Percentiles rank a stretch among this genome's conserved stretches.
Evolutionary conservation across 1,140 invertebrate species (phyloP).

Genomic region (Micrasema minimum): DNA sequence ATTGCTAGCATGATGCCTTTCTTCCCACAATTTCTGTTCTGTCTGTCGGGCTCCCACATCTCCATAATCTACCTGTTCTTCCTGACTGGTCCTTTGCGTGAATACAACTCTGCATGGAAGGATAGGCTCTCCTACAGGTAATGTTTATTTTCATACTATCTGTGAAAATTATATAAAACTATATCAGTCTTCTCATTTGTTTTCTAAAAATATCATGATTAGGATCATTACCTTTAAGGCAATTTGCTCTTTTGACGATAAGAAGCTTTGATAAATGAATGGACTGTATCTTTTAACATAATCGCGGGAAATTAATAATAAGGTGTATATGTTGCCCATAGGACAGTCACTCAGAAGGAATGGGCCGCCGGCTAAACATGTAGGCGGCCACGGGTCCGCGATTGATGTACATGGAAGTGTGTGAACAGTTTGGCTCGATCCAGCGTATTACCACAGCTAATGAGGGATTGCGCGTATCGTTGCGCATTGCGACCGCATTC

Average conservation of each 20-base stretch:
- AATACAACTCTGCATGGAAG: slow-evolving; percentile 96
- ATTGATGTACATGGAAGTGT: slow-evolving; percentile 98
- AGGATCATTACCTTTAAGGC: no score
- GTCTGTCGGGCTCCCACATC: slow-evolving; percentile 89
- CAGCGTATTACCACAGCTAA: slow-evolving; percentile 90
- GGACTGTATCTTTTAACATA: no score
- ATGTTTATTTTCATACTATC: no score
- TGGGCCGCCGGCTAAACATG: slow-evolving; percentile 88
- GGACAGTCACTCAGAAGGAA: slow-evolving; percentile 78
- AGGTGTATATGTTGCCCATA: no score
- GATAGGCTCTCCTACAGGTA: slow-evolving; percentile 86
- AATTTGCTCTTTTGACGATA: no score
- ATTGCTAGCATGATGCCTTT: slow-evolving; percentile 99
- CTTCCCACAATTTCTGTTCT: slow-evolving; percentile 98
- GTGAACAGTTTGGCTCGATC: slow-evolving; percentile 97
- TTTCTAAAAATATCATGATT: no score
- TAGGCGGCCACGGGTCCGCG: slow-evolving; percentile 96
- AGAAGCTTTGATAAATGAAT: no score
- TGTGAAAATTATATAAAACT: no score
- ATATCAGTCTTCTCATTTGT: no score
- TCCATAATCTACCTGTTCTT: slow-evolving; percentile 74
- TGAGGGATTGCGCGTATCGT: slow-evolving; percentile 95
- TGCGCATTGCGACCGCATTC: no score
- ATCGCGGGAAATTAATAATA: no score
- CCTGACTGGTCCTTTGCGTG: slow-evolving; percentile 93